These are phyloP conservation scores for Hyposoter didymator DNA, from an alignment of 2,888 invertebrate genomes.

Conservation along the genomic window DNA sequence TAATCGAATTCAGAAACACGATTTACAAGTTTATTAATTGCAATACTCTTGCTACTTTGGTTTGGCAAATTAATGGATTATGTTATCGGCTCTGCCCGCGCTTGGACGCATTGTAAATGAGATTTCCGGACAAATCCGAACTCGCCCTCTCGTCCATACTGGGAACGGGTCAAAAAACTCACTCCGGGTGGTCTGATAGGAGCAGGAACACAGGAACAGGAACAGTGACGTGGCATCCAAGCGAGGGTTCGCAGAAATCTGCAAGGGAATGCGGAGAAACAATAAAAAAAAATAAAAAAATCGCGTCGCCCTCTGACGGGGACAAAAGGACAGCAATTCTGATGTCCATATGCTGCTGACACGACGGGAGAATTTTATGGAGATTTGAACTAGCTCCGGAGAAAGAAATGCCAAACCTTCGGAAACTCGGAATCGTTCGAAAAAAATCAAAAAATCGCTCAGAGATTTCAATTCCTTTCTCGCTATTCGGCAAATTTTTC, in stretches of 20 bases:
- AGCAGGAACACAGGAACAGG: too few species aligned
- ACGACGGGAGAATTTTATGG: conserved; percentile 3
- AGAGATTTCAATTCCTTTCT: neutral
- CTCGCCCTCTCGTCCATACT: neutral
- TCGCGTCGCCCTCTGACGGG: neutral
- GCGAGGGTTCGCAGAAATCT: neutral
- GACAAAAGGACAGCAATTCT: neutral
- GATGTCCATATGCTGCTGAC: neutral
- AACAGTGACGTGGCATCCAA: neutral
- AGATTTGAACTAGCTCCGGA: neutral
- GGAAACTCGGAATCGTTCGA: neutral
- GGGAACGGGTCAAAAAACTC: neutral
- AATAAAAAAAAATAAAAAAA: neutral
- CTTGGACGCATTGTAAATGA: neutral
- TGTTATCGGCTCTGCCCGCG: neutral
- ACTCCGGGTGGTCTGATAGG: too few species aligned
- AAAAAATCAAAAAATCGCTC: neutral
- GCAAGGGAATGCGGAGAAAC: neutral
- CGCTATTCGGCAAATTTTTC: neutral
- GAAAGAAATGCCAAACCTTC: conserved; percentile 24
- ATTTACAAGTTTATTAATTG: conserved; percentile 4
- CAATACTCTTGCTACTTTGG: neutral
- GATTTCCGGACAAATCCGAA: neutral
- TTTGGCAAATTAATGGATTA: neutral
- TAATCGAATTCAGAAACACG: conserved; percentile 8